Evolutionary conservation across 1,140 invertebrate species (phyloP).

Genomic region (Heterodera schachtii): DNA sequence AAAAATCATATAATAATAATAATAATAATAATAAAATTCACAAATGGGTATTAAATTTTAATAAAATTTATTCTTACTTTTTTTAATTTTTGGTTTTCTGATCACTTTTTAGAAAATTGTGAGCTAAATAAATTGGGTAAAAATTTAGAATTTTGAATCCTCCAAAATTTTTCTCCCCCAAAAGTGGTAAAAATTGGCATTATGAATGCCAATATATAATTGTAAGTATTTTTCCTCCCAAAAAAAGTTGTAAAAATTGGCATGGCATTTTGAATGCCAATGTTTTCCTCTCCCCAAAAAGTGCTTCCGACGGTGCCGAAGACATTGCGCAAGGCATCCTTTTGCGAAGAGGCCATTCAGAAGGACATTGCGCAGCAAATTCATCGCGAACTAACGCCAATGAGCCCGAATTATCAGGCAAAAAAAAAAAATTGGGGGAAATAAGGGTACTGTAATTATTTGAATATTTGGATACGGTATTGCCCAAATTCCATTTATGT

Average conservation of each 20-base stretch:
- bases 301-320: slow-evolving; percentile 18
- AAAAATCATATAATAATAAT: too few relatives aligned
- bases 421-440: neutral
- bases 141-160: too few relatives aligned
- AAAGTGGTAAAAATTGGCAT: neutral
- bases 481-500: too few relatives aligned
- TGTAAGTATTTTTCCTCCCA: neutral
- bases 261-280: too few relatives aligned
- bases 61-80: too few relatives aligned
- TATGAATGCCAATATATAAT: neutral
- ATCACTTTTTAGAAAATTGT: too few relatives aligned
- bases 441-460: neutral
- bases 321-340: slow-evolving; percentile 16
- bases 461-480: neutral
- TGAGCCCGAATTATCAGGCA: slow-evolving; percentile 1
- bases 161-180: neutral
- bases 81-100: too few relatives aligned
- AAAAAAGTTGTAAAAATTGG: neutral
- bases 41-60: too few relatives aligned
- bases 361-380: neutral
- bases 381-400: slow-evolving; percentile 5
- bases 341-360: slow-evolving; percentile 5
- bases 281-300: neutral
- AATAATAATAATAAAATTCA: too few relatives aligned
- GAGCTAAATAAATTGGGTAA: too few relatives aligned